phyloP scores from a whole-genome alignment of 2,113 vertebrate genomes.

The Laticauda colubrina region DNA sequence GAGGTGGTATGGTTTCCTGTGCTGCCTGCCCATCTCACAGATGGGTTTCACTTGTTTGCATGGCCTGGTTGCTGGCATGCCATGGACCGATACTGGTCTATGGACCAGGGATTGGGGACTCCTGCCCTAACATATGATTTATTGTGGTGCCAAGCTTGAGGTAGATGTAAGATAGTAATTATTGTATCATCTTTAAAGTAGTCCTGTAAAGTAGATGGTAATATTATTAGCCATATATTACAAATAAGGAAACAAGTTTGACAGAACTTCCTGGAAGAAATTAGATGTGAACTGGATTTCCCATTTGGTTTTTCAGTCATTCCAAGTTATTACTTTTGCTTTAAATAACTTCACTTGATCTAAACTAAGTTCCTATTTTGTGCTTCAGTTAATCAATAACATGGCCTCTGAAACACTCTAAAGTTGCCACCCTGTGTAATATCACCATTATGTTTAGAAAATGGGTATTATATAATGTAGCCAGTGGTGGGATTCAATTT shows the following conservation, averaged over 20 bases:
- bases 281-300: neutral
- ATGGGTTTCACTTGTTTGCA: no score
- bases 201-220: neutral
- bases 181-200: neutral
- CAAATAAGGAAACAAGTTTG: neutral
- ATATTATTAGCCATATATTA: neutral
- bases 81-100: fast-evolving
- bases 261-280: neutral
- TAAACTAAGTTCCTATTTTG: neutral
- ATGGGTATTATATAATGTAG: neutral
- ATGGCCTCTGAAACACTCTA: neutral
- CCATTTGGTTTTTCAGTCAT: neutral
- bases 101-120: no score
- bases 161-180: neutral
- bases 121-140: neutral
- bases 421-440: neutral
- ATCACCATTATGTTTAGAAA: neutral
- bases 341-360: neutral
- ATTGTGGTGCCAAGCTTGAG: neutral
- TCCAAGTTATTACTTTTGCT: neutral
- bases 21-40: no score
- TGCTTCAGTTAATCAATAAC: no score
- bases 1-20: no score
- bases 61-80: no score
- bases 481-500: no score